These are phyloP conservation scores for Boloria selene DNA, from an alignment of 2,888 invertebrate genomes.

Conservation along the genomic window DNA sequence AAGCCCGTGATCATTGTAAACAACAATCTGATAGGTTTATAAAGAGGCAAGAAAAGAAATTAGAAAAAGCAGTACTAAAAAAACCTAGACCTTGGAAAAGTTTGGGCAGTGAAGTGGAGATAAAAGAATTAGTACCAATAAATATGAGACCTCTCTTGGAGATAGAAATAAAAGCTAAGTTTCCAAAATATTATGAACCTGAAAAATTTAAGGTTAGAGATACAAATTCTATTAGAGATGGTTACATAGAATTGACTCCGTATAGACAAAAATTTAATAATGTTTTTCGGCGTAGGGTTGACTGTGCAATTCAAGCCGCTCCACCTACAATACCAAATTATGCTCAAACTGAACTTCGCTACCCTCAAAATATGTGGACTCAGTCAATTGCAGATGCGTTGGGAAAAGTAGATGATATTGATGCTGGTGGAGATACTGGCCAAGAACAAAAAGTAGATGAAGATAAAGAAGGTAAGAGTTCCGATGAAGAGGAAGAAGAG, in stretches of 20 bases:
- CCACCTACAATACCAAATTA: slow-evolving; percentile 68
- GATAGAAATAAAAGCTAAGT: slow-evolving; percentile 85
- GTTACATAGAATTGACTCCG: slow-evolving; percentile 85
- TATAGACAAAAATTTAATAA: slow-evolving; percentile 81
- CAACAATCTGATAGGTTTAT: slow-evolving; percentile 78
- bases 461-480: slow-evolving; percentile 49
- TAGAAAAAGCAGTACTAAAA: slow-evolving; percentile 82
- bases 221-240: slow-evolving; percentile 84
- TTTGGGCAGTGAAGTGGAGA: slow-evolving; percentile 85
- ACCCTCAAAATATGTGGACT: slow-evolving; percentile 86
- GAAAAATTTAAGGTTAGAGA: slow-evolving; percentile 79
- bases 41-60: slow-evolving; percentile 80
- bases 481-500: slow-evolving; percentile 51
- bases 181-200: slow-evolving; percentile 75
- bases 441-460: slow-evolving; percentile 33
- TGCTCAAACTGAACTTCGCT: slow-evolving; percentile 86
- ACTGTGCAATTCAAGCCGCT: slow-evolving; percentile 82
- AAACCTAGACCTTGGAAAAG: slow-evolving; percentile 82
- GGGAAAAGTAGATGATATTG: slow-evolving; percentile 50
- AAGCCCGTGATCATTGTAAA: slow-evolving; percentile 80
- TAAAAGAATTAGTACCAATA: slow-evolving; percentile 77
- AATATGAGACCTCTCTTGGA: slow-evolving; percentile 83
- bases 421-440: slow-evolving; percentile 60
- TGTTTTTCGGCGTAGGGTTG: slow-evolving; percentile 81
- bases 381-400: slow-evolving; percentile 81